Conservation (phyloP, 2,113 vertebrate genomes). For the Festucalex cinctus region DNA sequence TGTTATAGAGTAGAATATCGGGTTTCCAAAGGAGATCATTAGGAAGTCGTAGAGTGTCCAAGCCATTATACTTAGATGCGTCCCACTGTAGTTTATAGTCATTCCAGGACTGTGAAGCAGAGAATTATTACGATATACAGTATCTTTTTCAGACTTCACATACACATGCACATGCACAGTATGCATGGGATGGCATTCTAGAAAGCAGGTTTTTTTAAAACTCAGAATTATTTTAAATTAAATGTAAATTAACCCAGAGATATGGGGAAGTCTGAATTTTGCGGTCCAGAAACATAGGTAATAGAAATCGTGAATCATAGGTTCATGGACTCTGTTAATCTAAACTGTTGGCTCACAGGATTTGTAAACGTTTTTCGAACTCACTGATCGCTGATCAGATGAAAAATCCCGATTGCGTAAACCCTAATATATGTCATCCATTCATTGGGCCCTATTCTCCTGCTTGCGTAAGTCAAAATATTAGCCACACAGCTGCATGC, state of each 20-base stretch:
- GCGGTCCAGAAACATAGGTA: too few relatives aligned
- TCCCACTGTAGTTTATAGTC: slow-evolving; percentile 91
- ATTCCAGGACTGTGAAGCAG: slow-evolving; percentile 79
- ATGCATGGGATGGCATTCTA: background rate
- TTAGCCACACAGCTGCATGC: too few relatives aligned
- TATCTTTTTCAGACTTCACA: slow-evolving; percentile 1
- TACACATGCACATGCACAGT: background rate
- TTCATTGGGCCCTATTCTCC: too few relatives aligned
- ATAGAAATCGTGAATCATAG: too few relatives aligned
- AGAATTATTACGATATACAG: slow-evolving; percentile 2
- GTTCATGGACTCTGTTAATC: too few relatives aligned
- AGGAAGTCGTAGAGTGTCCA: slow-evolving; percentile 85
- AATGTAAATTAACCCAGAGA: background rate
- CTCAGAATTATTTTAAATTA: too few relatives aligned
- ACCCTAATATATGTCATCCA: too few relatives aligned
- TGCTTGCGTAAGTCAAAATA: too few relatives aligned
- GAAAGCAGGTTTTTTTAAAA: background rate
- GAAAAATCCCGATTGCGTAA: too few relatives aligned
- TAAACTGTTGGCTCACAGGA: too few relatives aligned
- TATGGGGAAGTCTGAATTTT: background rate
- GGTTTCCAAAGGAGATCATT: slow-evolving; percentile 91
- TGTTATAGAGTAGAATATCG: slow-evolving; percentile 97
- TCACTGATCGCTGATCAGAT: too few relatives aligned
- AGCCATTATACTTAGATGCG: slow-evolving; percentile 80
- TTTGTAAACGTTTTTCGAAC: too few relatives aligned